Evolutionary conservation across 2,797 vertebrate species (phyloP), one percentile per base, ranked within the genome.

Genomic region (Microchirus variegatus): DNA sequence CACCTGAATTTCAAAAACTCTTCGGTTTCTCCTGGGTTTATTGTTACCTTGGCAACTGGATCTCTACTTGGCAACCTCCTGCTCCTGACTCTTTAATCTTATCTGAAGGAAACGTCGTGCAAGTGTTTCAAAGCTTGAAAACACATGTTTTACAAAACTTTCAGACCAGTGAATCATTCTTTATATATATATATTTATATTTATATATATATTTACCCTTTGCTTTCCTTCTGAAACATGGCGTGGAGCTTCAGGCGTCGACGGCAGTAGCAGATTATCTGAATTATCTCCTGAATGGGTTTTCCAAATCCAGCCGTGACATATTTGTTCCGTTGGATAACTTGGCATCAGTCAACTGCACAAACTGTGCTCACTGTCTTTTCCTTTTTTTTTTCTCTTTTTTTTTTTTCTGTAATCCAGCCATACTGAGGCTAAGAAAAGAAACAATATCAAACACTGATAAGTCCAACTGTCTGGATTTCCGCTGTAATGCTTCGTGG

Each of bases 391-490:
- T 26, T 26, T 26, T 26, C n/a, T n/a, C n/a, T n/a, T n/a, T 31
- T 3, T 31, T 31, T 31, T 31, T 62, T 49, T 67, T 65, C 61
- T 54, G 53, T 55, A 67, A 63, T 63, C 19, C 54, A 62, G 47
- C 14, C 10, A 38, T 26, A 56, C 41, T 47, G 43, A 50, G 16
- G 43, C 61, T 38, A 5, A 3, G 36, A 64, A 63, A 53, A 42
- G 17, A 10, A 81, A 48, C 37, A 16, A 38, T 59, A 65, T 15
- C 15, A 45, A 58, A 63, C 12, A 51, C 12, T 59, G 42, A 36
- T 17, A 56, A 55, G 49, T 46, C 62, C 67, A 60, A 59, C 54
- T 59, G 59, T 59, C 17, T 44, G 45, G 17, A 53, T 69, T 64
- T 61, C 44, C 46, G 3, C n/a, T 46, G 36, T 50, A 3, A 37